phyloP scores from a whole-genome alignment of 64 coral and sea anemone genomes.

The Pocillopora verrucosa region DNA sequence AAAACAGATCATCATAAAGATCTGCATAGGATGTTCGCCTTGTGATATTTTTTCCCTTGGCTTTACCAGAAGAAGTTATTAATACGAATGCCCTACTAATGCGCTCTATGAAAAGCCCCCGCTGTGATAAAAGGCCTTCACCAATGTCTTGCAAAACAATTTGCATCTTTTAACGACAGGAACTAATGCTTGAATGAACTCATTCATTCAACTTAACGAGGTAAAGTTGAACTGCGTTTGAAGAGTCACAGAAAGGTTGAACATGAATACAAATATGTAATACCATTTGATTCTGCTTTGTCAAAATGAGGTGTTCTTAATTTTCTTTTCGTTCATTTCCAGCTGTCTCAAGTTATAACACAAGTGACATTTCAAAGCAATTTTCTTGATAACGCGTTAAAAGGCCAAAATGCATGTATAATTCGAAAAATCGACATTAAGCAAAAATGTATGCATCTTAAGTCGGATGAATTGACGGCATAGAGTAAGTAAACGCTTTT shows the following conservation, averaged over 20 bases:
- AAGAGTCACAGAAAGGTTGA: too few species aligned
- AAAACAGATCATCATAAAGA: neutral
- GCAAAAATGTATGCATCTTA: neutral
- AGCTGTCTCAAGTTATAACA: conserved; percentile 1
- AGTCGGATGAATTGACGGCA: neutral
- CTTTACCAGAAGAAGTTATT: neutral
- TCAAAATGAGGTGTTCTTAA: too few species aligned
- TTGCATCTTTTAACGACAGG: too few species aligned
- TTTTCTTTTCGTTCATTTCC: neutral
- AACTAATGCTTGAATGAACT: neutral
- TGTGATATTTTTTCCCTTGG: neutral
- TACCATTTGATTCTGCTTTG: too few species aligned
- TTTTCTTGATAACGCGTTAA: conserved; percentile 33
- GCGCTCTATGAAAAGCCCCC: neutral
- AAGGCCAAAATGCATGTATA: conserved; percentile 3
- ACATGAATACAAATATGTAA: too few species aligned
- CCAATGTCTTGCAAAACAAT: neutral
- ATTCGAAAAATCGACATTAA: neutral
- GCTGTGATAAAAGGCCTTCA: neutral
- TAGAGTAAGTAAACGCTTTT: neutral
- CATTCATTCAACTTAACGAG: neutral
- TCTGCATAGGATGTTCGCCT: conserved; percentile 7
- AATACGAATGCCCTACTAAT: neutral
- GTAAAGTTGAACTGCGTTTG: neutral
- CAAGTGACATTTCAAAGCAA: conserved; percentile 29